Evolutionary conservation across 2,113 vertebrate genomes (phyloP).

Genomic region (Rhinoderma darwinii): DNA sequence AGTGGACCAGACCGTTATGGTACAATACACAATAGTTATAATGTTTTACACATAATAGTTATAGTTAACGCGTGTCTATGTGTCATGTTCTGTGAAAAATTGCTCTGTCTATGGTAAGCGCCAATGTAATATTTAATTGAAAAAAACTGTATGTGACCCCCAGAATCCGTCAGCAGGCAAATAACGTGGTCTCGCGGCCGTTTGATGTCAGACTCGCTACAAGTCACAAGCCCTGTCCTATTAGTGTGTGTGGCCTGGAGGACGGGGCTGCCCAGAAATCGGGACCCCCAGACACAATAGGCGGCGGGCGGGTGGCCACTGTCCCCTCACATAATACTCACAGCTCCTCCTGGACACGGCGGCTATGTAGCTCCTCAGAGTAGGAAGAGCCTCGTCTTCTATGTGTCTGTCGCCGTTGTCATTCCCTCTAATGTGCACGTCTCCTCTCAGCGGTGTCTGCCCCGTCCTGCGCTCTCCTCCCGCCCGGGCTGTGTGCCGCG

Average conservation of each 20-base stretch:
- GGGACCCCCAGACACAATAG: conserved; percentile 6
- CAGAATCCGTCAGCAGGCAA: too few relatives aligned
- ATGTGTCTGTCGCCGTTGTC: background rate
- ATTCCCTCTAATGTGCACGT: background rate
- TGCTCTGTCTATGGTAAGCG: too few relatives aligned
- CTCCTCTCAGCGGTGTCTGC: too few relatives aligned
- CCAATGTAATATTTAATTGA: too few relatives aligned
- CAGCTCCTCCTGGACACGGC: conserved; percentile 27
- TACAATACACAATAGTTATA: too few relatives aligned
- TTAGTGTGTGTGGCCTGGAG: background rate
- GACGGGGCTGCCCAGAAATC: background rate
- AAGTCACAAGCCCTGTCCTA: background rate
- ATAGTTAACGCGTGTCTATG: too few relatives aligned
- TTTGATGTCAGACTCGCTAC: too few relatives aligned
- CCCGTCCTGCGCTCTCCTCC: background rate
- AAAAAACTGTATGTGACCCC: too few relatives aligned
- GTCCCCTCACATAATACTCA: background rate
- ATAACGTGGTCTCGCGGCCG: too few relatives aligned
- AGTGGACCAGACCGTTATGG: too few relatives aligned
- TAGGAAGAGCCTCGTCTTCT: background rate
- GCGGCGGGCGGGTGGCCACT: background rate
- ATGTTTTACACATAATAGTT: too few relatives aligned
- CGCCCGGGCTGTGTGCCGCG: background rate
- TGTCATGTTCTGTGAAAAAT: too few relatives aligned
- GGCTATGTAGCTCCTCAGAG: background rate